These are phyloP conservation scores for Drosophila tripunctata DNA, from an alignment of 2,888 invertebrate genomes.

Conservation along the genomic window DNA sequence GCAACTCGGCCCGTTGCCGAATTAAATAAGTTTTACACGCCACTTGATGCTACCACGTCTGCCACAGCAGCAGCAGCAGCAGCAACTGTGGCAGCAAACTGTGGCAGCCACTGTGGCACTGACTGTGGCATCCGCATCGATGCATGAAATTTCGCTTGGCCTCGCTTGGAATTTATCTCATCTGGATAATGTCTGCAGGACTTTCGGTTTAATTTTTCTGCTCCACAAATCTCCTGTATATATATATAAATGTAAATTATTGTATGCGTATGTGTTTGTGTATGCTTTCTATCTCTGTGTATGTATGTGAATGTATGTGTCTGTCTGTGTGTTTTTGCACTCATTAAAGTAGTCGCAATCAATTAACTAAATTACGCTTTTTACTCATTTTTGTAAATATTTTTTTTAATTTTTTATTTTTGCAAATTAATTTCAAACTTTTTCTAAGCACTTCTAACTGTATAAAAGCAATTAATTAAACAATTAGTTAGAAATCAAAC, in stretches of 20 bases:
- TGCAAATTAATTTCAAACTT: background rate
- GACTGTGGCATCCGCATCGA: slow-evolving; percentile 44
- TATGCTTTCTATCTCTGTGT: slow-evolving; percentile 15
- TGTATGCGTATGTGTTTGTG: slow-evolving; percentile 6
- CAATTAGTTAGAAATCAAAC: slow-evolving; percentile 7
- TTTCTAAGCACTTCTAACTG: slow-evolving; percentile 7
- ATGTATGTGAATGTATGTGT: slow-evolving; percentile 14
- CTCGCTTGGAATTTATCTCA: slow-evolving; percentile 32
- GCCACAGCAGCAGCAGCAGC: slow-evolving; percentile 15
- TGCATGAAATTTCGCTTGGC: slow-evolving; percentile 62
- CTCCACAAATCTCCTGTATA: slow-evolving; percentile 17
- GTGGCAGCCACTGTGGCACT: slow-evolving; percentile 1
- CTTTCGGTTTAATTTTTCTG: slow-evolving; percentile 5
- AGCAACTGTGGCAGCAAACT: background rate
- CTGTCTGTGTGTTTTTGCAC: too few species aligned
- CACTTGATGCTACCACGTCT: slow-evolving; percentile 49
- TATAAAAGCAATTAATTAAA: background rate
- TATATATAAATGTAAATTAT: slow-evolving; percentile 3
- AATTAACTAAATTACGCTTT: slow-evolving; percentile 1
- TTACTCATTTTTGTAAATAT: background rate
- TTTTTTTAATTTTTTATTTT: background rate
- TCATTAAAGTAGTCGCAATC: slow-evolving; percentile 4
- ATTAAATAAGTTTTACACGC: slow-evolving; percentile 59
- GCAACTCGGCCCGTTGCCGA: slow-evolving; percentile 36
- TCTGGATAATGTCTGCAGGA: slow-evolving; percentile 16